Base-by-base conservation (phyloP, 1,140 invertebrate genomes). In the Ganaspis sp. region DNA sequence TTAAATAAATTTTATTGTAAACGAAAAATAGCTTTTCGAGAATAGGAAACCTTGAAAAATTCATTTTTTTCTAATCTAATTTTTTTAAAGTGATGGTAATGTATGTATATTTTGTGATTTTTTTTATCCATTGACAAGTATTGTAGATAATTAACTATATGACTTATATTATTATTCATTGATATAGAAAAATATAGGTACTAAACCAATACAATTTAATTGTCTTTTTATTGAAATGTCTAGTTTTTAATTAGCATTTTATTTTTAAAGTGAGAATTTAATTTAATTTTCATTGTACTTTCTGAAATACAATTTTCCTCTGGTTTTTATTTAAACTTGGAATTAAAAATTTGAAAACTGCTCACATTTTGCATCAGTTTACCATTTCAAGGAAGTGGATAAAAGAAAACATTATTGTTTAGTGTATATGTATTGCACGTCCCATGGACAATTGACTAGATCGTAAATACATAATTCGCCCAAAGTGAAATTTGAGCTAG, bases 31-130 rank as follows among this genome's bases (percentile, higher is more conserved):
- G 15, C 15, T 45, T 45, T n/a, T 4, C n/a, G n/a, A 15, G 17
- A 49, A 8, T 49, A 17, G 45, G 45, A 49, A 45, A n/a, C n/a
- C 11, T 45, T 49, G 17, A 17, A 72, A 29, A 78, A 64, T 69
- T 34, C 69, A 45, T 26, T 69, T 69, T n/a, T 80, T 75, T 75
- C 76, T 74, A 74, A 77, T 80, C 58, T 64, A 6, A 64, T 34
- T 29, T 69, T 84, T 64, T 64, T 12, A n/a, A 29, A 64, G 54
- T 19, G 23, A 15, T 64, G 58, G 23, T 64, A 64, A 64, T 87
- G 74, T 90, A 88, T 91, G 90, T 91, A 91, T 90, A 91, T 91
- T 91, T 91, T 91, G 90, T 91, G 90, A 91, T 91, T 90, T 90
- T 89, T 88, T 90, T 86, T 91, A 87, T 89, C 80, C 80, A 86